Percentiles rank a stretch among this genome's conserved stretches.
phyloP scores from a whole-genome alignment of 2,797 vertebrate genomes.

The Crenuchus spilurus region DNA sequence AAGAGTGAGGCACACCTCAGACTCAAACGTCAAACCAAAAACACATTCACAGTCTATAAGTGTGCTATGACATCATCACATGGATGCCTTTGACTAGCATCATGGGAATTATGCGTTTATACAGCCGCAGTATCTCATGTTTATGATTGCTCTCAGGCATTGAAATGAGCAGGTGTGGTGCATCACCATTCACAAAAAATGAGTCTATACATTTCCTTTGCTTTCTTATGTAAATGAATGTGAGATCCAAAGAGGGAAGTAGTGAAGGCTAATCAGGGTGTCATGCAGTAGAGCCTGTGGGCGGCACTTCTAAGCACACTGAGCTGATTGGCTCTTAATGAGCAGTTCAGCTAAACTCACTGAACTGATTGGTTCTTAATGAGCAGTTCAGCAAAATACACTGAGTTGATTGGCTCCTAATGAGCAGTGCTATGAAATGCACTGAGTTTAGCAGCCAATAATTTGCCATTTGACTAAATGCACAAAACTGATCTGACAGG shows the following conservation, averaged over 20 bases:
- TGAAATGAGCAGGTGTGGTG: constrained; percentile 1
- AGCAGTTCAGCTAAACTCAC: constrained; percentile 38
- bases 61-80: background rate
- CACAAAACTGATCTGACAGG: background rate
- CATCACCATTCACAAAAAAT: constrained; percentile 21
- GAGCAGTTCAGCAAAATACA: constrained; percentile 30
- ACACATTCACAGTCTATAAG: constrained; percentile 8
- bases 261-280: constrained; percentile 37
- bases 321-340: constrained; percentile 55
- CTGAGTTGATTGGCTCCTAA: constrained; percentile 49
- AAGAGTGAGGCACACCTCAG: background rate
- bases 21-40: background rate
- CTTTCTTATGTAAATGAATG: constrained; percentile 32
- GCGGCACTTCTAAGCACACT: constrained; percentile 33
- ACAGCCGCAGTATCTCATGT: constrained; percentile 19
- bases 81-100: background rate
- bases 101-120: background rate
- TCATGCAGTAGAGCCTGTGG: constrained; percentile 34
- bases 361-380: constrained; percentile 41
- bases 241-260: constrained; percentile 14
- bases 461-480: constrained; percentile 39
- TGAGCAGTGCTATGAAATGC: constrained; percentile 19
- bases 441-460: constrained; percentile 37
- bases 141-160: constrained; percentile 15
- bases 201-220: constrained; percentile 12